Evolutionary conservation across 92 coral and sea anemone species (phyloP).

Genomic region (Anthopleura xanthogrammica): DNA sequence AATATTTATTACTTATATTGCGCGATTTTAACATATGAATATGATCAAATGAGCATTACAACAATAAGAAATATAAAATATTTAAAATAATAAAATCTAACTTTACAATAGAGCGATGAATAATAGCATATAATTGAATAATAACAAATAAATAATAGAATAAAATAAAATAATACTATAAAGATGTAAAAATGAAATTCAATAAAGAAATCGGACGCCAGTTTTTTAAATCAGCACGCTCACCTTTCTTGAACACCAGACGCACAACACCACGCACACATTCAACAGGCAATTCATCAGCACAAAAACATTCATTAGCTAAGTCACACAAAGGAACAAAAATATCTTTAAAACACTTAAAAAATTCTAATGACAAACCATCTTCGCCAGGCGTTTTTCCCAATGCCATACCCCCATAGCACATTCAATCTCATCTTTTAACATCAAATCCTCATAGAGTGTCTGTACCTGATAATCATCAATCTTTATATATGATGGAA

Average conservation of each 20-base stretch:
- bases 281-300: neutral
- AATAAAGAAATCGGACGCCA: slow-evolving; percentile 43
- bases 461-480: too few relatives aligned
- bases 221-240: neutral
- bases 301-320: neutral
- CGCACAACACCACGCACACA: neutral
- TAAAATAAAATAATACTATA: too few relatives aligned
- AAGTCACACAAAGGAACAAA: neutral
- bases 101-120: too few relatives aligned
- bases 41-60: too few relatives aligned
- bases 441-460: neutral
- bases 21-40: too few relatives aligned
- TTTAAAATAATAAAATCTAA: too few relatives aligned
- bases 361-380: slow-evolving; percentile 9
- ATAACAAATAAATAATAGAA: too few relatives aligned
- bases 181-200: too few relatives aligned
- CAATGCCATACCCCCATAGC: slow-evolving; percentile 3
- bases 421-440: neutral
- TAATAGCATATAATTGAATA: too few relatives aligned
- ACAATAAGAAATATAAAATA: too few relatives aligned
- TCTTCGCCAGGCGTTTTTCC: slow-evolving; percentile 19
- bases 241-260: slow-evolving; percentile 22
- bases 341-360: neutral
- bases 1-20: too few relatives aligned
- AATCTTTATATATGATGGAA: too few relatives aligned